These are phyloP conservation scores for Trichonephila clavipes DNA, from an alignment of 1,140 invertebrate species.

Conservation along the genomic window DNA sequence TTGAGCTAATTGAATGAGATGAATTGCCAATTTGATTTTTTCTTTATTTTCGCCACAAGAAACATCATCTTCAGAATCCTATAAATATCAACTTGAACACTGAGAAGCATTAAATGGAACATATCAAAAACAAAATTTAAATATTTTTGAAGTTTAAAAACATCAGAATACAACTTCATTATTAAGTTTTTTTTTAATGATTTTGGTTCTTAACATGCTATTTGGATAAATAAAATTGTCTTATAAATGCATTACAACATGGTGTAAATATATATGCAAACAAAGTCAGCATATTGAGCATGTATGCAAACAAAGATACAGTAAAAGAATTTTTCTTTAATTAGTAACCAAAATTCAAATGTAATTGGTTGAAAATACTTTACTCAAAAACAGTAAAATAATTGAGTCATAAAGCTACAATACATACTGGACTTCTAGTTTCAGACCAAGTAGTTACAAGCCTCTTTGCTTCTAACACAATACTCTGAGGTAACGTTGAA, in stretches of 20 bases:
- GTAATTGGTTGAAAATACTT: background rate
- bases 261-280: no score
- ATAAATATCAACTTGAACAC: no score
- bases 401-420: background rate
- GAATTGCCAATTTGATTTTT: slow-evolving; percentile 60
- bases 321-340: background rate
- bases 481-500: slow-evolving; percentile 47
- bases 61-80: background rate
- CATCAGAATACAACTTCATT: no score
- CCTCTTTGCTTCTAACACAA: slow-evolving; percentile 58
- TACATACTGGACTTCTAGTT: slow-evolving; percentile 14
- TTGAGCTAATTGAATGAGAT: slow-evolving; percentile 27
- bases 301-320: no score
- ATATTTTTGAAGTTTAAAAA: no score
- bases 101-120: no score
- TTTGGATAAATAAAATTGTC: no score
- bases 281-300: no score
- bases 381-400: background rate
- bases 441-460: background rate
- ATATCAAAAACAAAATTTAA: no score
- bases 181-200: no score
- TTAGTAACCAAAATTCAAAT: background rate
- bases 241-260: no score
- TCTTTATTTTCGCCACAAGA: background rate
- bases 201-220: no score